Evolutionary conservation across 2,797 vertebrate genomes (phyloP), one percentile per base, ranked within the genome.

Genomic region (Dryobates pubescens): DNA sequence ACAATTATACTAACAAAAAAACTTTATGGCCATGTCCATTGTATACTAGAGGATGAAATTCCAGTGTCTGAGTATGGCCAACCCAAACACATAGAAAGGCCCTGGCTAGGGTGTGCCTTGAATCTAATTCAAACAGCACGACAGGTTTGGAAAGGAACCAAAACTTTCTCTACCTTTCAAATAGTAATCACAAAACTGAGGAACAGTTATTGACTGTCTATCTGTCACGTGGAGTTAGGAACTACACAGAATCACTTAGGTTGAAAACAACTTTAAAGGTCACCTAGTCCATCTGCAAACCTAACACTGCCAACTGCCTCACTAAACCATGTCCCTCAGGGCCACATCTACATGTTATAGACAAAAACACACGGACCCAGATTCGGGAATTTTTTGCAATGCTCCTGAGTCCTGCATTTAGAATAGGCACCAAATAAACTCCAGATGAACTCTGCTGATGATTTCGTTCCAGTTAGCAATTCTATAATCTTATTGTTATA

Each of bases 291-390:
- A 51, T 30, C 12, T 3, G 2, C 9, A 70, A 87, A 41, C 3
- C 4, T 47, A 57, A 30, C 29, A 9, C 6, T 17, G 30, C 11
- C 32, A 47, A 76, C 4, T 13, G 17, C 36, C 76, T 9, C 13
- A 6, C 19, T 47, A 5, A 77, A 24, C 15, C 17, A 12, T 1
- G 8, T 51, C 58, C 17, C 24, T 9, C 8, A 32, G 30, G 14
- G 7, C 13, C 45, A 17, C 18, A 5, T 36, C 6, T 56, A 29
- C n/a, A 20, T 0, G 0, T 26, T 36, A 29, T 1, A 74, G 38
- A 61, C 3, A 45, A 68, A 57, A 73, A 23, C 23, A 53, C 11
- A 18, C 0, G n/a, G 26, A 53, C 12, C 11, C 51, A 49, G 17
- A 16, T 11, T 8, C 45, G 34, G 29, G 45, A 59, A 38, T 34